Evolutionary conservation across 2,888 invertebrate species (phyloP), one percentile per base, ranked within the genome.

Genomic region (Osmoderma eremita): DNA sequence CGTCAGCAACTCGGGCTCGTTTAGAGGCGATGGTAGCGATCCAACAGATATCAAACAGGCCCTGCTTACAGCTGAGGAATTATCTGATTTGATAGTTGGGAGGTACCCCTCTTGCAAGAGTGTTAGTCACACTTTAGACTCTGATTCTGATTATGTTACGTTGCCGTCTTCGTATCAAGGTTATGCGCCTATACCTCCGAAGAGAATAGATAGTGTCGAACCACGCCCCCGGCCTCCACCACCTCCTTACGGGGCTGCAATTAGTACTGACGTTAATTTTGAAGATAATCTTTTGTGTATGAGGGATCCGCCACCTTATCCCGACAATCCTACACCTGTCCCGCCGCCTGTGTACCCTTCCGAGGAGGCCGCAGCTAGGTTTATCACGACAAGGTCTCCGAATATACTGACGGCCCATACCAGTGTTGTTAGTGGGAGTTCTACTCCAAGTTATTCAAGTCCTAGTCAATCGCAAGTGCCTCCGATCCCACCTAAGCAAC

Each of bases 101-200:
- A 88, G 90, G 15, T 94, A 93, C 82, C 94, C 90, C 1, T 87
- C 88, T 0, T 83, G 88, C 18, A 92, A 92, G 77, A 92, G 93
- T 0, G 91, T 94, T 42, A 93, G 94, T 75, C 90, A 90, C 73
- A 94, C 93, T 0, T 86, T 95, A 76, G 94, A 95, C 79, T 94
- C 95, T 0, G 93, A 94, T 76, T 94, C 93, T 24, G 95, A 95
- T 80, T 95, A 95, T 78, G 95, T 95, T 1, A 92, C 94, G 68
- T 83, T 94, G 77, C 89, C 90, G 1, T 80, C 82, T 6, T 78
- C 79, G 4, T 83, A 82, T 71, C 80, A 81, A 71, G 79, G 80
- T 5, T 84, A 83, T 63, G 80, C 90, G 1, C 91, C 91, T 13
- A 88, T 90, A 2, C 89, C 90, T 49, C 91, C 91, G 0, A 88